Percentiles rank a stretch among this genome's conserved stretches.
These are phyloP conservation scores for Mastomys natalensis DNA, from an alignment of 2,113 vertebrate species.

Conservation along the genomic window DNA sequence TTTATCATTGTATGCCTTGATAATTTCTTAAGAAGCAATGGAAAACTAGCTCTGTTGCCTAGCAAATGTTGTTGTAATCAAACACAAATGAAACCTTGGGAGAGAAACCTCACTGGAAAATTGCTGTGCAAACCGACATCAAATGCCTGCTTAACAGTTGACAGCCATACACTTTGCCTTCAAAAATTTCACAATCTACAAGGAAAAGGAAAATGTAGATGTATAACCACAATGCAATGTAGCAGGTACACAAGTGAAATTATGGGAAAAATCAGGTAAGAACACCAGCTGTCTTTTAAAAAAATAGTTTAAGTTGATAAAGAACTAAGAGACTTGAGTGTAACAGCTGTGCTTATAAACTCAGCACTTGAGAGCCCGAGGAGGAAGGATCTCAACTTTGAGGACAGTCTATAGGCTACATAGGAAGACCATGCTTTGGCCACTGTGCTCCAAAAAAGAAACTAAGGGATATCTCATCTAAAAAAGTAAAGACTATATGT, in stretches of 20 bases:
- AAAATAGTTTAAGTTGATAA: neutral
- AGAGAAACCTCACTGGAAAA: neutral
- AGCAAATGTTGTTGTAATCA: neutral
- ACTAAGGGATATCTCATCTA: neutral
- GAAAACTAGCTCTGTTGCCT: neutral
- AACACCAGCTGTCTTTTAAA: neutral
- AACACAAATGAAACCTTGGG: neutral
- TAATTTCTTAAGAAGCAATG: neutral
- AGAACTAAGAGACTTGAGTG: neutral
- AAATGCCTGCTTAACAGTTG: neutral
- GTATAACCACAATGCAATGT: neutral
- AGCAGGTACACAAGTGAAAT: neutral
- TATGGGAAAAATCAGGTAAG: neutral
- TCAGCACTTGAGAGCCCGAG: neutral
- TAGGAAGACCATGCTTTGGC: neutral
- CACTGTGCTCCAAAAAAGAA: neutral
- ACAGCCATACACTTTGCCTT: neutral
- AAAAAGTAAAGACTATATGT: neutral
- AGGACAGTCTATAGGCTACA: neutral
- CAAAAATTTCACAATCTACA: neutral
- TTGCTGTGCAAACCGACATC: neutral
- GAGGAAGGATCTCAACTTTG: neutral
- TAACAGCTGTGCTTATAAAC: neutral
- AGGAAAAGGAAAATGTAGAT: neutral
- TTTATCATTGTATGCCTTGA: neutral